Evolutionary conservation across 23 tunicate genomes (phyloP).

Genomic region (Ascidia mentula): DNA sequence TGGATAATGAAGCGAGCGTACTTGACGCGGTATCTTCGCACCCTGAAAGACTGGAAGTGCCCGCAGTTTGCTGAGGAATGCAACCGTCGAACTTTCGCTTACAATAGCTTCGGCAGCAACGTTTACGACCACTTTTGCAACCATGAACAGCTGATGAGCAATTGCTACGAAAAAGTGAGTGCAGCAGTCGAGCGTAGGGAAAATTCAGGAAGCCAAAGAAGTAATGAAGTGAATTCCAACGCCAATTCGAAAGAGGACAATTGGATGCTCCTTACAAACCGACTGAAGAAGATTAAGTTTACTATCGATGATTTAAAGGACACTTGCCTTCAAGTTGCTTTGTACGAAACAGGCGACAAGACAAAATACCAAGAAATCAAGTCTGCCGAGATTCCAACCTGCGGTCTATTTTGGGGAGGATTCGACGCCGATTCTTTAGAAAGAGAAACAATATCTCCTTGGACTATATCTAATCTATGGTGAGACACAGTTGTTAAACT

Average conservation of each 20-base stretch:
- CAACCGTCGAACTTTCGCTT: not conserved
- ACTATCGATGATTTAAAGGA: not conserved
- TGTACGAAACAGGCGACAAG: not conserved
- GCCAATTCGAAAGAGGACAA: not conserved
- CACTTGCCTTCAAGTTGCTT: not conserved
- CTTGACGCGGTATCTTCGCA: constrained; percentile 4
- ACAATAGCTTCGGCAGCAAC: not conserved
- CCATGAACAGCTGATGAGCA: not conserved
- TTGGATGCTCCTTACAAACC: not conserved
- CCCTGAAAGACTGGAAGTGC: constrained; percentile 18
- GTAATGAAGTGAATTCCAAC: not conserved
- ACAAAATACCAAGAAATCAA: not conserved
- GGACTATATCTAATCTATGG: not conserved
- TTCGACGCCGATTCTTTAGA: not conserved
- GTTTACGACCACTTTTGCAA: constrained; percentile 28
- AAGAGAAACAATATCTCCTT: not conserved
- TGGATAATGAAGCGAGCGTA: not conserved
- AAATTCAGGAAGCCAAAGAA: not conserved
- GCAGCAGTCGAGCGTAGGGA: not conserved
- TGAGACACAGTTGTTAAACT: not conserved
- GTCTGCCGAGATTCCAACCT: not conserved
- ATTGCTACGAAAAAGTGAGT: not conserved
- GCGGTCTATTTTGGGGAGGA: not conserved
- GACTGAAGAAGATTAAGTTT: not conserved
- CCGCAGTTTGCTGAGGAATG: constrained; percentile 26